Evolutionary conservation across 2,797 vertebrate species (phyloP).

Genomic region (Tympanoctomys barrerae): DNA sequence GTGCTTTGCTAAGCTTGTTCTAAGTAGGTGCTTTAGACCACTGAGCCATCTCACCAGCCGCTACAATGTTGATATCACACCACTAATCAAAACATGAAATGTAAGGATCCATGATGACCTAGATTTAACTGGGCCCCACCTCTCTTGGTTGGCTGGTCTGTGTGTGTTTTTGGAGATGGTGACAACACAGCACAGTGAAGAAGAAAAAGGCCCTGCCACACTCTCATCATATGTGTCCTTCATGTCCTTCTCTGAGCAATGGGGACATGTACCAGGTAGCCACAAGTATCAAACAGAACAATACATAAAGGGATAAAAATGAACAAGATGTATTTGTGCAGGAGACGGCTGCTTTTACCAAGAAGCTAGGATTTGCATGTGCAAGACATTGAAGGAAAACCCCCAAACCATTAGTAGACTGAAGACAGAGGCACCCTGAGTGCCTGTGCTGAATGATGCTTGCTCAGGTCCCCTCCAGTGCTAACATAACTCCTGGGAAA

Average conservation of each 20-base stretch:
- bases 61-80: neutral
- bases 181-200: neutral
- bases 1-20: no score
- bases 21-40: no score
- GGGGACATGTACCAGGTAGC: neutral
- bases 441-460: neutral
- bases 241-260: neutral
- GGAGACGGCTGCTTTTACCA: neutral
- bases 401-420: neutral
- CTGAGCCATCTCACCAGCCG: no score
- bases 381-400: neutral
- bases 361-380: neutral
- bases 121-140: neutral
- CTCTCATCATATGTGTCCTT: neutral
- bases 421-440: neutral
- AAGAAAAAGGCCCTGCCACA: neutral
- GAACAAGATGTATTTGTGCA: neutral
- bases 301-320: neutral
- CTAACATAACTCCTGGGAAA: neutral
- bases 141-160: neutral
- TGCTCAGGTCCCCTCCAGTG: neutral
- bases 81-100: neutral
- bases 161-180: fast-evolving
- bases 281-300: neutral
- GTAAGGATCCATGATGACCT: neutral